These are phyloP conservation scores for Monoplex corrugatus DNA, from an alignment of 2,888 invertebrate species.

Conservation along the genomic window DNA sequence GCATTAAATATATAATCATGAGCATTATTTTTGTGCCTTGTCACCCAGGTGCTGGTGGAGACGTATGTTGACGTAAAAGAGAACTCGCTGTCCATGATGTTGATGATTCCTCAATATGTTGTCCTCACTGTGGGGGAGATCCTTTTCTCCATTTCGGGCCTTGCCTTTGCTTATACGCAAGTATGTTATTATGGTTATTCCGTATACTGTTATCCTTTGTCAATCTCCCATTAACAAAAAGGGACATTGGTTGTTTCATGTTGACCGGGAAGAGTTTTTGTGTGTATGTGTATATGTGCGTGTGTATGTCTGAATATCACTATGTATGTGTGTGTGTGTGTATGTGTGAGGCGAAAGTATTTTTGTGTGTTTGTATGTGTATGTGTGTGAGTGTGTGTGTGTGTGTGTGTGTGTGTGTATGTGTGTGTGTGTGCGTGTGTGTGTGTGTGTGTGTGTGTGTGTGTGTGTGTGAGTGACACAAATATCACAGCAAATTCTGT, in stretches of 20 bases:
- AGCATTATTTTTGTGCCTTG: too few relatives aligned
- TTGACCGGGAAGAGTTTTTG: neutral
- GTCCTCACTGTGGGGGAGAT: constrained; percentile 96
- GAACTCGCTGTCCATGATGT: constrained; percentile 90
- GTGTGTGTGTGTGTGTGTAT: constrained; percentile 1
- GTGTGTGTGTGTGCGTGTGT: constrained; percentile 22
- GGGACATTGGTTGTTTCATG: neutral
- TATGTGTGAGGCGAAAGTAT: neutral
- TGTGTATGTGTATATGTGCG: neutral
- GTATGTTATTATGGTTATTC: too few relatives aligned
- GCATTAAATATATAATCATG: too few relatives aligned
- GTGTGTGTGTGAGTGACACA: neutral
- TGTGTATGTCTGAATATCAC: neutral
- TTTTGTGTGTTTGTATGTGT: too few relatives aligned
- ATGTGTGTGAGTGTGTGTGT: neutral
- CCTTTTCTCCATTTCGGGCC: constrained; percentile 96
- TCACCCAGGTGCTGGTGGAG: constrained; percentile 39
- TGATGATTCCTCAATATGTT: constrained; percentile 95
- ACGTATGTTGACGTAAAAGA: constrained; percentile 82
- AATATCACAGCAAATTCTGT: too few relatives aligned
- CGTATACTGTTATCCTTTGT: neutral
- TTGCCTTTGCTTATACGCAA: constrained; percentile 97
- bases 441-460: neutral
- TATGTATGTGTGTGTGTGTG: neutral
- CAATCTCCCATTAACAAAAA: neutral